Percentiles rank a stretch among this genome's conserved stretches.
These are phyloP conservation scores for Suncus etruscus DNA, from an alignment of 2,113 vertebrate species.

Conservation along the genomic window DNA sequence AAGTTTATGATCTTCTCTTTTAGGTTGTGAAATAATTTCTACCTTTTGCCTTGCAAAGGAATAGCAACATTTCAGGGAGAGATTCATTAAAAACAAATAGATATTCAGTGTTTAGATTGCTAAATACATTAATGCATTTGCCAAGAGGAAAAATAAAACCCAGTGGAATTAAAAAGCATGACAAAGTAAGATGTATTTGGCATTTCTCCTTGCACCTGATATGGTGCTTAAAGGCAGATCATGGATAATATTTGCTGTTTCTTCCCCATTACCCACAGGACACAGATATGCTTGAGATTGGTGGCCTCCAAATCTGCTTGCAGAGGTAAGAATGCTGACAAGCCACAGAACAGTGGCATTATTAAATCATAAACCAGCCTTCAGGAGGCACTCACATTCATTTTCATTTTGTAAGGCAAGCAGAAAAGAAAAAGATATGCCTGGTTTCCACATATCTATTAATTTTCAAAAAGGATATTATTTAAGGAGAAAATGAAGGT, in stretches of 20 bases:
- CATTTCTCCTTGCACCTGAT: background rate
- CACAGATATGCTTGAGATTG: background rate
- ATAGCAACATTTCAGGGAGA: constrained; percentile 7
- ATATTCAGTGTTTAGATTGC: background rate
- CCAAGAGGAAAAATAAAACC: constrained; percentile 11
- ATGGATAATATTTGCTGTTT: background rate
- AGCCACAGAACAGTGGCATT: constrained; percentile 40
- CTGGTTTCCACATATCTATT: constrained; percentile 45
- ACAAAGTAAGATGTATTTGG: background rate
- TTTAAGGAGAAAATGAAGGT: constrained; percentile 47
- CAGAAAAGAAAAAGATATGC: constrained; percentile 49
- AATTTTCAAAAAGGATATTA: constrained; percentile 27
- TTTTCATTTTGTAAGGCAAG: constrained; percentile 53
- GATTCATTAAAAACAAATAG: background rate
- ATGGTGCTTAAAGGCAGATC: background rate
- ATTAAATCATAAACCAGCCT: constrained; percentile 72
- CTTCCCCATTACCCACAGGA: background rate
- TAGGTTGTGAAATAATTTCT: background rate
- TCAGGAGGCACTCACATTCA: background rate
- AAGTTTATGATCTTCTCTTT: constrained; percentile 41
- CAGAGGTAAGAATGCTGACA: constrained; percentile 30
- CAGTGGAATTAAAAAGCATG: constrained; percentile 18
- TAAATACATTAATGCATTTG: background rate
- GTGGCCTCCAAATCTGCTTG: constrained; percentile 51
- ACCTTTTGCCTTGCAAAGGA: constrained; percentile 51